Percentiles rank a stretch among this genome's conserved stretches.
These are phyloP conservation scores for Drosophila picticornis DNA, from an alignment of 2,888 invertebrate genomes.

Conservation along the genomic window DNA sequence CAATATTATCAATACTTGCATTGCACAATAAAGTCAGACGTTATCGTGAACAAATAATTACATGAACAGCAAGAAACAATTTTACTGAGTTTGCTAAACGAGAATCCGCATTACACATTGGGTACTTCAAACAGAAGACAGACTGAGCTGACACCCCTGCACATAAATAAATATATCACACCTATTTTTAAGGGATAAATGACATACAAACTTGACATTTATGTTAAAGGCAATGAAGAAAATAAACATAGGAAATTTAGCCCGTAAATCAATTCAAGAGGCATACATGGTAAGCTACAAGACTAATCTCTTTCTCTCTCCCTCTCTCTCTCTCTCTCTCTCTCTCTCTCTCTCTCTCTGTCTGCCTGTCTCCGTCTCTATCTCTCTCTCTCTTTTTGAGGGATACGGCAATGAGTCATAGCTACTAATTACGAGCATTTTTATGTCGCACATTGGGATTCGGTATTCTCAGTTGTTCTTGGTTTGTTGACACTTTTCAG, in stretches of 20 bases:
- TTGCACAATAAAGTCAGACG: background rate
- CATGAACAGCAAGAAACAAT: background rate
- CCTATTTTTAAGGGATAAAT: background rate
- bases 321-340: background rate
- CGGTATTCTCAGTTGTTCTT: background rate
- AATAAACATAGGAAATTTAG: background rate
- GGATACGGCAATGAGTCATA: background rate
- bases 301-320: background rate
- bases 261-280: background rate
- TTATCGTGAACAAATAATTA: background rate
- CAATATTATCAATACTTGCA: constrained; percentile 10
- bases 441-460: background rate
- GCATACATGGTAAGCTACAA: constrained; percentile 1
- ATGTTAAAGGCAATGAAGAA: background rate
- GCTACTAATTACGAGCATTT: background rate
- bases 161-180: background rate
- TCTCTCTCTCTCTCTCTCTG: background rate
- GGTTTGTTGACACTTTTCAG: background rate
- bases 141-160: background rate
- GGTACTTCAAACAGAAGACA: background rate
- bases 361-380: background rate
- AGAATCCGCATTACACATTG: background rate
- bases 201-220: background rate
- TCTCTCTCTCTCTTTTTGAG: background rate
- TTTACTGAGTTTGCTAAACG: background rate